phyloP scores from a whole-genome alignment of 1,140 invertebrate species.

The Leptopilina boulardi region DNA sequence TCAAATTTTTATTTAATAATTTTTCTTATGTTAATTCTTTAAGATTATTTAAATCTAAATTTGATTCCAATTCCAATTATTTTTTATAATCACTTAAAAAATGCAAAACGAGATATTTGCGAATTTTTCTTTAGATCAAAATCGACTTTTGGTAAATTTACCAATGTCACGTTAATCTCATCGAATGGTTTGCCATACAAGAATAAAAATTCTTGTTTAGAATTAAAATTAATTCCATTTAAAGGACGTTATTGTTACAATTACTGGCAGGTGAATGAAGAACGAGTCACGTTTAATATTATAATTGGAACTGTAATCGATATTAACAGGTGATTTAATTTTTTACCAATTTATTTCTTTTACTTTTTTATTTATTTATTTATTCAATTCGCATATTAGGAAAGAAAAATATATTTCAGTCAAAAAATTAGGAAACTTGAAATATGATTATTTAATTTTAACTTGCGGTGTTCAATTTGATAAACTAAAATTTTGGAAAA shows the following conservation, averaged over 20 bases:
- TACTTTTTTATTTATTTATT: too few relatives aligned
- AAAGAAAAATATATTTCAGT: conserved; percentile 78
- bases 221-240: conserved; percentile 74
- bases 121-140: conserved; percentile 38
- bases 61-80: conserved; percentile 35
- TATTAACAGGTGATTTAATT: conserved; percentile 76
- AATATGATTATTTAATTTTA: conserved; percentile 80
- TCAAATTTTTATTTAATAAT: too few relatives aligned
- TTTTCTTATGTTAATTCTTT: background rate
- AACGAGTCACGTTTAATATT: conserved; percentile 77
- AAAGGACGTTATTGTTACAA: conserved; percentile 74
- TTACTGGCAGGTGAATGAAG: conserved; percentile 74
- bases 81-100: conserved; percentile 20
- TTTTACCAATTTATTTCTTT: conserved; percentile 35
- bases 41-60: conserved; percentile 34
- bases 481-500: conserved; percentile 74
- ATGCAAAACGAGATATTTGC: background rate
- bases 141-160: conserved; percentile 71
- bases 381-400: conserved; percentile 66
- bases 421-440: conserved; percentile 74
- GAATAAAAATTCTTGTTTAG: conserved; percentile 64
- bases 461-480: conserved; percentile 80
- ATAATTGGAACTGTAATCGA: conserved; percentile 75
- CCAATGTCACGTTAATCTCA: conserved; percentile 81
- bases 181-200: conserved; percentile 80